A percentile compares a stretch with the other conserved stretches of the same genome.
Evolutionary conservation across 2,797 vertebrate genomes (phyloP).

Genomic region (Emydoidea blandingii): DNA sequence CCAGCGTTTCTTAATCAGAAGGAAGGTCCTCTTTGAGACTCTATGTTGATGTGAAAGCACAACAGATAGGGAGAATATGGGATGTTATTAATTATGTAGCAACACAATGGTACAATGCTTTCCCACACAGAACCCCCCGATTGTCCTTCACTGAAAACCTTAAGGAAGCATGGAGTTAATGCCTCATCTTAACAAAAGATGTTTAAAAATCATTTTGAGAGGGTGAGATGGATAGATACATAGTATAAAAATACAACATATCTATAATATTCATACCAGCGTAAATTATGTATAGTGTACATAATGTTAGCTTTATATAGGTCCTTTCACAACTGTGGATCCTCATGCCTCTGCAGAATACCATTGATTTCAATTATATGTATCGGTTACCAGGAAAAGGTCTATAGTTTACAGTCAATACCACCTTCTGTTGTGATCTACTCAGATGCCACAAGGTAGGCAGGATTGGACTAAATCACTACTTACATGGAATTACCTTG

Average conservation of each 20-base stretch:
- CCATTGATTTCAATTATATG: rapidly evolving
- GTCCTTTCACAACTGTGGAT: not conserved
- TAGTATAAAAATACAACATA: not conserved
- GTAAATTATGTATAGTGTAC: rapidly evolving
- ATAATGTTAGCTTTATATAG: rapidly evolving
- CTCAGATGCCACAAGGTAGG: not conserved
- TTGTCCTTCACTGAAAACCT: conserved; percentile 2
- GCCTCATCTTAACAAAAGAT: not conserved
- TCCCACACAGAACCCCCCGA: not conserved
- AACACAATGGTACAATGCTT: not conserved
- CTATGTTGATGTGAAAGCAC: not conserved
- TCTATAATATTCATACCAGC: not conserved
- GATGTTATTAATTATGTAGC: not conserved
- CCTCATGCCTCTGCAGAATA: rapidly evolving
- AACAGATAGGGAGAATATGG: not conserved
- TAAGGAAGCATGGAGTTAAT: not conserved
- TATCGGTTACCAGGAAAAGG: rapidly evolving
- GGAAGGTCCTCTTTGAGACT: not conserved
- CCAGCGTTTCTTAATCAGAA: not conserved
- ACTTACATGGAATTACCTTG: not conserved
- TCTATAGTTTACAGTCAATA: rapidly evolving
- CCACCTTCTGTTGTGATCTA: rapidly evolving
- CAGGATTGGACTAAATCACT: not conserved
- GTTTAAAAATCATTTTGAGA: not conserved
- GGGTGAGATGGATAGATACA: not conserved